Evolutionary conservation across 1,140 invertebrate species (phyloP), one percentile per base, ranked within the genome.

Genomic region (Monomorium pharaonis): DNA sequence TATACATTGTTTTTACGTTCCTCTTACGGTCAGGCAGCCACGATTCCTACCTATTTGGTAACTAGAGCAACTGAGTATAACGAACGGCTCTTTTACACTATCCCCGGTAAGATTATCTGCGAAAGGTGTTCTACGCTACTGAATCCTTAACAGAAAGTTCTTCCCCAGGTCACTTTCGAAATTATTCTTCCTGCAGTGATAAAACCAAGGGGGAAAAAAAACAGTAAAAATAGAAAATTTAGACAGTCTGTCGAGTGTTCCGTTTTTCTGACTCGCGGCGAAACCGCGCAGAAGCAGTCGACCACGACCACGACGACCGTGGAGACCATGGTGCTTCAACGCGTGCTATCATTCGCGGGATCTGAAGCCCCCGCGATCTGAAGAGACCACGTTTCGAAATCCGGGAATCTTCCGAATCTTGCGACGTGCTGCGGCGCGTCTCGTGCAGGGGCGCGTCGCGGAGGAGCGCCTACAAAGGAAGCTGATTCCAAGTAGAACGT

Each of bases 1-100:
- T 92, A 90, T 90, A 91, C 88, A 91, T 91, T 93, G 90, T 95
- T 93, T 94, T 94, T 93, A 90, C 87, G 83, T 86, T 74, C 70
- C 83, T 62, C 85, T 92, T 84, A 58, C 27, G 75, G 70, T 77
- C 76, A 69, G 76, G 54, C 86, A 56, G 63, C 62, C 58, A 74
- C 89, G 49, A 89, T 84, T 88, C 86, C 86, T 74, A 78, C 54
- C 86, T 62, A 90, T 74, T 74, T 70, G 83, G 89, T 92, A 93
- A 93, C 90, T 92, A 62, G 88, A 93, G 89, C 89, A 92, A 92
- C 92, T 83, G 85, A 85, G 84, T 91, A 85, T 91, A 92, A 91
- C 85, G 91, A 91, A 92, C 88, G 87, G 83, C 88, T 89, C 86
- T 85, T 91, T 86, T 75, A 85, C 72, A 85, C 74, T n/a, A n/a